A percentile compares a stretch with the other conserved stretches of the same genome.
Evolutionary conservation across 2,888 invertebrate genomes (phyloP).

Genomic region (Didymodactylos carnosus): DNA sequence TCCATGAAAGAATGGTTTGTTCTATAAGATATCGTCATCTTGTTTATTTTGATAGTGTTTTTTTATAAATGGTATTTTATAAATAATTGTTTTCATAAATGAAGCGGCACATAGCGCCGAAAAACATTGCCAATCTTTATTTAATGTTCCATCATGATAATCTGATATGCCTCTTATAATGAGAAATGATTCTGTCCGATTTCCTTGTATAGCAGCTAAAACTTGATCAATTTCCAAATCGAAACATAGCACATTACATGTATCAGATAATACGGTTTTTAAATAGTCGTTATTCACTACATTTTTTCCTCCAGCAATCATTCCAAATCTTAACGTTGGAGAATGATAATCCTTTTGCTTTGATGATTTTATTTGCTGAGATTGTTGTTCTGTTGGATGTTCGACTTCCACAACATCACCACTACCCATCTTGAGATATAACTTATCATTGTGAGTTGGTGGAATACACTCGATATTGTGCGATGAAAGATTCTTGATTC

Average conservation of each 20-base stretch:
- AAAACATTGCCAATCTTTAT: constrained; percentile 88
- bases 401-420: constrained; percentile 31
- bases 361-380: constrained; percentile 19
- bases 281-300: constrained; percentile 57
- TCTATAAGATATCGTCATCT: background rate
- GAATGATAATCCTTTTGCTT: constrained; percentile 34
- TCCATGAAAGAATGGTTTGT: background rate
- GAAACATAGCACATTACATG: constrained; percentile 63
- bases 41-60: background rate
- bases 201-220: constrained; percentile 50
- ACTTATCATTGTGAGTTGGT: constrained; percentile 19
- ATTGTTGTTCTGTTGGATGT: constrained; percentile 24
- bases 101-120: constrained; percentile 74
- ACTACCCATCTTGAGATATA: constrained; percentile 6
- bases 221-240: constrained; percentile 87
- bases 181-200: constrained; percentile 59
- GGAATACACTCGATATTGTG: constrained; percentile 30
- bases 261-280: constrained; percentile 62
- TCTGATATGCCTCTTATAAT: constrained; percentile 62
- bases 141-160: constrained; percentile 72
- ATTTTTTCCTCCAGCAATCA: constrained; percentile 59
- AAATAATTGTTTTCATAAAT: constrained; percentile 69
- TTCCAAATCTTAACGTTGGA: constrained; percentile 50
- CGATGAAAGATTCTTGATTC: constrained; percentile 40
- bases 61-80: background rate